Conservation (phyloP, 2,113 vertebrate genomes). For the Scatophagus argus region DNA sequence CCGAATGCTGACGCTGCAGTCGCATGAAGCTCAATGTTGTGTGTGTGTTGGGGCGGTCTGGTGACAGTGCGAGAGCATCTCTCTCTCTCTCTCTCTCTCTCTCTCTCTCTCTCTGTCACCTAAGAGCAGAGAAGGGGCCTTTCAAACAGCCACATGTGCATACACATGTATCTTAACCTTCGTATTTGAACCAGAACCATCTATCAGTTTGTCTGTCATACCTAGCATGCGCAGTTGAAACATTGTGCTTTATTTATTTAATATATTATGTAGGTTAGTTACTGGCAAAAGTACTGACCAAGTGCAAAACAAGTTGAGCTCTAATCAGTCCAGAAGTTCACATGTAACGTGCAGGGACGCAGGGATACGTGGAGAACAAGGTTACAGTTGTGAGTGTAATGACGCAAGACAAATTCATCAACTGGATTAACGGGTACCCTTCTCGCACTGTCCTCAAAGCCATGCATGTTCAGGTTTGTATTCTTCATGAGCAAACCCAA, state of each 20-base stretch:
- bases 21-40: constrained; percentile 69
- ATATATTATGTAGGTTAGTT: too few relatives aligned
- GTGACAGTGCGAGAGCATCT: constrained; percentile 37
- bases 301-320: neutral
- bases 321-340: neutral
- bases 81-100: constrained; percentile 66
- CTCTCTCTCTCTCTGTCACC: constrained; percentile 70
- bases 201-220: neutral
- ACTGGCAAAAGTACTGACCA: neutral
- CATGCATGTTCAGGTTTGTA: neutral
- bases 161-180: neutral
- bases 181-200: neutral
- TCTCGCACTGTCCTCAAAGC: neutral
- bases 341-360: neutral
- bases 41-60: constrained; percentile 35
- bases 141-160: constrained; percentile 48
- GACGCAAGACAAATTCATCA: neutral
- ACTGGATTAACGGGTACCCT: neutral
- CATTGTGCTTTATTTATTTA: too few relatives aligned
- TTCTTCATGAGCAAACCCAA: neutral
- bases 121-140: constrained; percentile 61
- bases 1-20: constrained; percentile 85
- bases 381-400: neutral
- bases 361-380: neutral
- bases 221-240: too few relatives aligned